Base-by-base conservation (phyloP, 2,888 invertebrate species). In the Strigamia transsilvanica region DNA sequence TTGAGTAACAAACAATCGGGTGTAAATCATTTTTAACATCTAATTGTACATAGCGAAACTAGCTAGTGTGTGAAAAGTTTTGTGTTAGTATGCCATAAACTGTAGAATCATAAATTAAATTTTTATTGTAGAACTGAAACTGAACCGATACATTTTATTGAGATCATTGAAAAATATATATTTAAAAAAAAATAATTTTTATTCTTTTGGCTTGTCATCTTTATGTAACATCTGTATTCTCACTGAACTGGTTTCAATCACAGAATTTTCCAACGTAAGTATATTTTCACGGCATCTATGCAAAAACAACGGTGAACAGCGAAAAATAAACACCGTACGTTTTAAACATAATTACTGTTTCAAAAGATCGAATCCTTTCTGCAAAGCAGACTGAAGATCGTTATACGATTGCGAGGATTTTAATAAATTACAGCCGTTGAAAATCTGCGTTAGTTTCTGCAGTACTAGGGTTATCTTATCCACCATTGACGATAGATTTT, bases 201-300 rank as follows among this genome's bases (percentile, higher is more conserved):
- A 61, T 18, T 21, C 61, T 4, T n/a, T n/a, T 46, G n/a, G 46
- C 12, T 46, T 9, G 18, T 56, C n/a, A 4, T 0, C 27, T 73
- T 73, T 73, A 32, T 73, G 73, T 2, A 73, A 73, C 73, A 32
- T 32, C 27, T 73, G 73, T 32, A 73, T 15, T 73, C 32, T 73
- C 32, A 32, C 73, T 15, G 32, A n/a, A n/a, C 73, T 73, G 0
- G 73, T 27, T 73, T 73, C 73, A n/a, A 32, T 73, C 23, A 73
- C 32, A 0, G 73, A 27, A 32, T 73, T 73, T 12, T 73, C 73
- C 73, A 73, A 73, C 27, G 32, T 27, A 73, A 27, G 32, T 2
- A 12, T 73, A 32, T 27, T 13, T 13, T 73, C 27, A 10, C 32
- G 32, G n/a, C 73, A 73, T 32, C 73, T 73, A 21, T 15, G 7